Percentiles rank a stretch among this genome's conserved stretches.
Conservation (phyloP, 2,888 invertebrate species). For the Flexamia atlantica region DNA sequence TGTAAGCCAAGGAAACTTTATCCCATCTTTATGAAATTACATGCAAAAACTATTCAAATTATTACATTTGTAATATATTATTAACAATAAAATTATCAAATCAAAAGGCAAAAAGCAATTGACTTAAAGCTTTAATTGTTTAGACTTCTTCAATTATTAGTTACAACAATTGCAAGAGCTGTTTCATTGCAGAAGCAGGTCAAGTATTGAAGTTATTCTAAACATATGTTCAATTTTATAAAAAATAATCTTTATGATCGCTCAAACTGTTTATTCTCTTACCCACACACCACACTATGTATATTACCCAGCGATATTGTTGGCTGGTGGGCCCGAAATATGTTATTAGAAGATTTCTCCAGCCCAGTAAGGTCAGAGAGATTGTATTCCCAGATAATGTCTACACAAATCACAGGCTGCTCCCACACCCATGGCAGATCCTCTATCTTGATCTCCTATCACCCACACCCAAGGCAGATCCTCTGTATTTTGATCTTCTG, state of each 20-base stretch:
- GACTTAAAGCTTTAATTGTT: too few species aligned
- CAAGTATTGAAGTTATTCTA: too few species aligned
- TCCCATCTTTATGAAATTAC: too few species aligned
- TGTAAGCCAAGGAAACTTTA: too few species aligned
- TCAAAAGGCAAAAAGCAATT: too few species aligned
- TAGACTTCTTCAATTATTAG: too few species aligned
- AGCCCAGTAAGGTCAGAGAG: background rate
- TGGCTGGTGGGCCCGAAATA: background rate
- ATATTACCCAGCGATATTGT: background rate
- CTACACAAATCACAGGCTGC: background rate
- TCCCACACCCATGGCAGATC: background rate
- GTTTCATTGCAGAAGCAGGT: too few species aligned
- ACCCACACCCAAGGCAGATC: background rate
- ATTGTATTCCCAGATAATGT: constrained; percentile 14
- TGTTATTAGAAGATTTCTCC: background rate
- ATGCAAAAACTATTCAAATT: too few species aligned
- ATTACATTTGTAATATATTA: too few species aligned
- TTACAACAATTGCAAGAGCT: too few species aligned
- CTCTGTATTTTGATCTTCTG: background rate
- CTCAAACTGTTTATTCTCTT: background rate
- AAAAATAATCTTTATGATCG: background rate
- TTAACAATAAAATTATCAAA: too few species aligned
- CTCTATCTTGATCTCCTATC: background rate
- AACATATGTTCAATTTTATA: too few species aligned
- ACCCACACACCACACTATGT: background rate